Base-by-base conservation (phyloP, 2,113 vertebrate species). In the Zingel zingel region DNA sequence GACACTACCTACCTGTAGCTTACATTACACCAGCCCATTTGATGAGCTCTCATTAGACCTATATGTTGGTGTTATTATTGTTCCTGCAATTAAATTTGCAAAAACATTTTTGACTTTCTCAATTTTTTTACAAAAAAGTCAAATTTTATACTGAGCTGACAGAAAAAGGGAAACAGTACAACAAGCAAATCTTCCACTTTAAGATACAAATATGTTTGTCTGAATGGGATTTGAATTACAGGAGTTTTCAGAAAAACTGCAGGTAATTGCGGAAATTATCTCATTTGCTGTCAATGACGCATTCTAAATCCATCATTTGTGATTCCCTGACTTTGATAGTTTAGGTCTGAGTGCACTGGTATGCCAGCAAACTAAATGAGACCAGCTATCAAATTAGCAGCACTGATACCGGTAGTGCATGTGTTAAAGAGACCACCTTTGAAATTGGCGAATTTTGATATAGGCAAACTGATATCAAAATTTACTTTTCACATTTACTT, bases 331-430 rank as follows among this genome's bases (percentile, higher is more conserved):
- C 23, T 51, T 18, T 18, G 48, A 50, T 50, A 5, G 16, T 50
- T 50, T 8, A 43, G 51, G 67, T 23, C 30, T 19, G 67, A 56
- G 50, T 25, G 21, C n/a, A 23, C 27, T n/a, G 65, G 65, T 6
- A 12, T 21, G 16, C 25, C 47, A 6, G 27, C 12, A 33, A 30
- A 33, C 47, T 23, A 6, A 74, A 50, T 19, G 27, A 39, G 48
- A 19, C 59, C 61, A 65, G 50, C 61, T 27, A 21, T 25, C 59
- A 54, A 23, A 73, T 61, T 61, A 73, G 54, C 11, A 50, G 43
- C 53, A 25, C 15, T 48, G 56, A 73, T 43, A 25, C 23, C 0
- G 53, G 56, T 33, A 33, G 21, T n/a, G 7, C 18, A 9, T 30
- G 16, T 51, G 65, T 47, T 59, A 21, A 59, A 73, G 39, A 4